Conservation (phyloP, 1,140 invertebrate genomes). For the Lanistes nyassanus region DNA sequence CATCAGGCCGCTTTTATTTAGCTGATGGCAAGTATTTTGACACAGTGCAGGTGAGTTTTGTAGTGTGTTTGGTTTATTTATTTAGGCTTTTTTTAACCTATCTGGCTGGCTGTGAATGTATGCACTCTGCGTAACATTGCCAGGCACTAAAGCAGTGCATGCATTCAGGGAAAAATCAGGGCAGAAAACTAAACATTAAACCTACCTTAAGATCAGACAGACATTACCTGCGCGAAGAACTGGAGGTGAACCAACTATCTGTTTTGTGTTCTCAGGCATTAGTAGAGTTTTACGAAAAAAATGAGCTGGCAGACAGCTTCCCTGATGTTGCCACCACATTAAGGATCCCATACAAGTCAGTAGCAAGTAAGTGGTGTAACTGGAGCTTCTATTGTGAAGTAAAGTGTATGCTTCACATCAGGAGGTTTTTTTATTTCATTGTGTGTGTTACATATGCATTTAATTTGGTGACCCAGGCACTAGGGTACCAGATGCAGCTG, state of each 20-base stretch:
- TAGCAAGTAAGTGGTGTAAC: conserved; percentile 30
- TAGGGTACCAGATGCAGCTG: too few relatives aligned
- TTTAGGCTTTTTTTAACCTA: too few relatives aligned
- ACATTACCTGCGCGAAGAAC: too few relatives aligned
- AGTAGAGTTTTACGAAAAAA: conserved; percentile 88
- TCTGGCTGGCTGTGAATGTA: too few relatives aligned
- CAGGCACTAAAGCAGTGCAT: too few relatives aligned
- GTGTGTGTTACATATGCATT: too few relatives aligned
- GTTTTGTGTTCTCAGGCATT: conserved; percentile 72
- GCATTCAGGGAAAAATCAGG: too few relatives aligned
- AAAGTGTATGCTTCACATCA: not conserved
- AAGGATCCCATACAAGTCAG: conserved; percentile 63
- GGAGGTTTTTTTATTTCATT: not conserved
- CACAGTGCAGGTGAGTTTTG: conserved; percentile 69
- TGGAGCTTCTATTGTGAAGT: not conserved
- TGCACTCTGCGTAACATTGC: too few relatives aligned
- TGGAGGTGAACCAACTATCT: not conserved
- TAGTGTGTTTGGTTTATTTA: too few relatives aligned
- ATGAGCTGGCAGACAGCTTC: conserved; percentile 90
- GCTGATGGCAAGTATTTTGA: conserved; percentile 91
- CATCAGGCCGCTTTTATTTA: conserved; percentile 79
- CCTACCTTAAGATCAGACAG: too few relatives aligned
- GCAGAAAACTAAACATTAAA: too few relatives aligned
- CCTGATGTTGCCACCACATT: conserved; percentile 67
- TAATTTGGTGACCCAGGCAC: too few relatives aligned